Evolutionary conservation across 2,888 invertebrate genomes (phyloP), one percentile per base, ranked within the genome.

Genomic region (Cephus pulcher): DNA sequence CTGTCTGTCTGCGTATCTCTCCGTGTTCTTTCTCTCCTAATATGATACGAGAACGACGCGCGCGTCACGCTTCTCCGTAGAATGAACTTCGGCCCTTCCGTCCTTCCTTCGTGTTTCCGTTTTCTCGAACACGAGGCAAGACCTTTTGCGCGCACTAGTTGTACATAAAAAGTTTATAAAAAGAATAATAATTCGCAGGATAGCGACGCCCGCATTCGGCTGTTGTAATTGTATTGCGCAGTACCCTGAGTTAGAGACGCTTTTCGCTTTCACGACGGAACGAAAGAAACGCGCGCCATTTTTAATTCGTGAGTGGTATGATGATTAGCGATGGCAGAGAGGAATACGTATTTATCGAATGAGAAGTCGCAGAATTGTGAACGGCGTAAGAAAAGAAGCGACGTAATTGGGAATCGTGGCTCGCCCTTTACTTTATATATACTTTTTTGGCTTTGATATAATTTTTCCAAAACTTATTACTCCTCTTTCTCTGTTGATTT

Each of bases 351-450:
- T 23, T 56, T 56, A 56, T 56, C 23, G 6, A 56, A 56, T 56
- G 40, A 56, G 4, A 56, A 23, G 6, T 56, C 23, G 40, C 23
- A 56, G 9, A 23, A 56, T 56, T 23, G 9, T 23, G 56, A 56
- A 56, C 23, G 6, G 56, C 3, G 56, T 23, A 9, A 37, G 37
- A 37, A 37, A 56, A 56, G 56, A 56, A 9, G 56, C 23, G 56
- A 56, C 23, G 56, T 56, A 23, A 9, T 56, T 56, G 4, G 68
- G 15, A 74, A 78, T 79, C 11, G 70, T 40, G 69, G 74, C 69
- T 74, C 40, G 23, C 37, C 37, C 71, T 73, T 34, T 32, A 73
- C 40, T 56, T n/a, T n/a, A 71, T 82, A 82, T 78, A 82, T 68
- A 69, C 77, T 79, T 80, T 37, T 71, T 79, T 81, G 56, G 56